A percentile compares a stretch with the other conserved stretches of the same genome.
Conservation (phyloP, 2,113 vertebrate species). For the Rhinopithecus roxellana region DNA sequence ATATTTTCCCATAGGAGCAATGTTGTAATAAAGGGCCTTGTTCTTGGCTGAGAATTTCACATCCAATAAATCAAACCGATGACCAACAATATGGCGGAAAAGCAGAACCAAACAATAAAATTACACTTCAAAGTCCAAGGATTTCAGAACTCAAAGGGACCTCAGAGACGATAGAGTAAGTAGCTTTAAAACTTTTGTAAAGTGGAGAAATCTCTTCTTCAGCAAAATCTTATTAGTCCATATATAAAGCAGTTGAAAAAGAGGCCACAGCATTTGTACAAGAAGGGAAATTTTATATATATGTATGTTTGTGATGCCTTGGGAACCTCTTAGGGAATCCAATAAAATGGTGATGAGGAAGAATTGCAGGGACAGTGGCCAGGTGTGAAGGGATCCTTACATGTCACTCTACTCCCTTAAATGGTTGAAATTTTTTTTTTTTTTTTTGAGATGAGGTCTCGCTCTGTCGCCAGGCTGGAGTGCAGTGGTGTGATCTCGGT, state of each 20-base stretch:
- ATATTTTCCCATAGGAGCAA: not conserved
- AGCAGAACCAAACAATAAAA: slow-evolving; percentile 5
- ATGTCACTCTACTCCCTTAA: not conserved
- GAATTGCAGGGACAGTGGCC: not conserved
- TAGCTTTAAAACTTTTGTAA: slow-evolving; percentile 22
- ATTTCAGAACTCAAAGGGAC: not conserved
- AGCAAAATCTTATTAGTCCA: not conserved
- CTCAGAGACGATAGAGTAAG: not conserved
- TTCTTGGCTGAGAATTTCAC: slow-evolving; percentile 33
- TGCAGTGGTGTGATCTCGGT: too few relatives aligned
- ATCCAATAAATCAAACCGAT: not conserved
- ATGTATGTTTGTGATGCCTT: not conserved
- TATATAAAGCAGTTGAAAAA: not conserved
- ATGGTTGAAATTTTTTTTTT: not conserved
- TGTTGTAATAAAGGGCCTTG: not conserved
- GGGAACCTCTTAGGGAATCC: not conserved
- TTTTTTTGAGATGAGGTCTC: too few relatives aligned
- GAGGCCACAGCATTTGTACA: not conserved
- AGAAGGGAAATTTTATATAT: not conserved
- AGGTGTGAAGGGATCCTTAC: not conserved
- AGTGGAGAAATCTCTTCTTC: not conserved
- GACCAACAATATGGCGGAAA: not conserved
- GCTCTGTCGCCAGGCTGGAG: too few relatives aligned
- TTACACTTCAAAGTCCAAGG: not conserved
- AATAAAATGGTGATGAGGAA: not conserved